Evolutionary conservation across 2,888 invertebrate genomes (phyloP), one percentile per base, ranked within the genome.

Genomic region (Acronicta aceris): DNA sequence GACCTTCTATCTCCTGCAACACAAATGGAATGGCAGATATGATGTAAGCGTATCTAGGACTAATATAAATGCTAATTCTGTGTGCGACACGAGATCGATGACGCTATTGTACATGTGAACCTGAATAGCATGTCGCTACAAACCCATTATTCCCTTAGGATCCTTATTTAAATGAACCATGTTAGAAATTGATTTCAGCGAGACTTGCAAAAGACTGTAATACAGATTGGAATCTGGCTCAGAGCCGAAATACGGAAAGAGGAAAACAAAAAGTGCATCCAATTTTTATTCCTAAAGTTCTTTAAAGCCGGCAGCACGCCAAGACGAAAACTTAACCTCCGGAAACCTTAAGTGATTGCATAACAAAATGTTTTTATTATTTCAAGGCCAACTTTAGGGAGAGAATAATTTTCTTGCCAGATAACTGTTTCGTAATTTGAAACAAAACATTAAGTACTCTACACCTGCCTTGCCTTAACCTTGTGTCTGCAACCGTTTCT

Each of bases 11-110:
- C 27, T 27, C 27, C 27, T 27, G 7, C 27, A 27, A 27, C 7
- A 27, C 5, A 30, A 30, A 30, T 9, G 7, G 9, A 9, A 30
- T 7, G 5, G 30, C 30, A 30, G 30, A 30, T 9, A 30, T 30
- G 9, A 30, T 9, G 30, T 30, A 21, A 36, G n/a, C 43, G 49
- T 27, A 57, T 62, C 56, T 53, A 46, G 56, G 62, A 68, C 62
- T 53, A 57, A 17, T 62, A 50, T 57, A 62, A 53, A 67, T 57
- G 62, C 21, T 50, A 67, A 67, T 69, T 54, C n/a, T 16, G 38
- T 52, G 42, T 50, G 45, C 52, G n/a, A 50, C 25, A 33, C 49
- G 17, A 12, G 30, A 17, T 42, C 17, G 52, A 33, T 62, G 68
- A 57, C 62, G 67, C 57, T 69, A 68, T 50, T 41, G 38, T 61